Conservation (phyloP, 2,113 vertebrate genomes). For the Poecilia latipinna region DNA sequence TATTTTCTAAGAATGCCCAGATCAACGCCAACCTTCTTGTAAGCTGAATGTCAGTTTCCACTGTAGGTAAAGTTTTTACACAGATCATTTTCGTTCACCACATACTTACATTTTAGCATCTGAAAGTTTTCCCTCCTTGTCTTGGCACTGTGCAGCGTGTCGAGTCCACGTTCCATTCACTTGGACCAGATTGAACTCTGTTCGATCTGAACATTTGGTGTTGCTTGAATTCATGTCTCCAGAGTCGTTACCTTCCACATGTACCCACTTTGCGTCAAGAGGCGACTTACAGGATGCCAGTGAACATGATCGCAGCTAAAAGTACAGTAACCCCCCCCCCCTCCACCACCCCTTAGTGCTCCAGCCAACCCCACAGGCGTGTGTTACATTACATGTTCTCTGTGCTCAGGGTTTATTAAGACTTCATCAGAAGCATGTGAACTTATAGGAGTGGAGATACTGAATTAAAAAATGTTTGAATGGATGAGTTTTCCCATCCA, state of each 20-base stretch:
- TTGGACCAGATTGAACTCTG: conserved; percentile 48
- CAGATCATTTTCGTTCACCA: background rate
- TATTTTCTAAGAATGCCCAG: background rate
- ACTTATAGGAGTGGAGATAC: background rate
- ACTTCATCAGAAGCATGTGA: background rate
- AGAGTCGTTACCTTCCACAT: background rate
- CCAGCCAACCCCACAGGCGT: background rate
- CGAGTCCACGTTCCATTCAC: conserved; percentile 52
- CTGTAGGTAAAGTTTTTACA: background rate
- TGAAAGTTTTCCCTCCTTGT: conserved; percentile 34
- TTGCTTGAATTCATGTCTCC: conserved; percentile 14
- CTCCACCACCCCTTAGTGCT: too few species aligned
- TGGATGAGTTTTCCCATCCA: background rate
- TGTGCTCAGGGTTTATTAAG: background rate
- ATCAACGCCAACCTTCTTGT: background rate
- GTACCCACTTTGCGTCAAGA: background rate
- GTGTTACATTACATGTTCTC: background rate
- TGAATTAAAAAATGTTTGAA: background rate
- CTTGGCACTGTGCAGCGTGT: conserved; percentile 4
- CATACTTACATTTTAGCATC: conserved; percentile 65
- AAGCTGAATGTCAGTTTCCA: background rate
- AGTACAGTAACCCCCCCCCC: background rate
- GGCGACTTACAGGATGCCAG: background rate
- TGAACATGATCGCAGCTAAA: background rate
- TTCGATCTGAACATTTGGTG: conserved; percentile 18